Evolutionary conservation across 2,113 vertebrate species (phyloP).

Genomic region (Fregetta grallaria): DNA sequence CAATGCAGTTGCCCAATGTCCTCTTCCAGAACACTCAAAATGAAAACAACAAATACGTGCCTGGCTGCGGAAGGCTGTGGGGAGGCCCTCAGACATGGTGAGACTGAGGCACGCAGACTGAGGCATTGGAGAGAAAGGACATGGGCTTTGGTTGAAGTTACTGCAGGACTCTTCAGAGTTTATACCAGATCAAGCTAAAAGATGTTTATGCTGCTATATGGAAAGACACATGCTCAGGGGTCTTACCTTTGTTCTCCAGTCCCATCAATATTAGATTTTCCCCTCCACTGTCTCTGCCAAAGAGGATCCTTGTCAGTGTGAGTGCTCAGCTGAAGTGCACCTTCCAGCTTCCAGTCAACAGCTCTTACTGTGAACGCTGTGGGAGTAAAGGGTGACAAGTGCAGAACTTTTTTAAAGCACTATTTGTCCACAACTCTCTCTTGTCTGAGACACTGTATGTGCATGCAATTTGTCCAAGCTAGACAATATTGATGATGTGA

Average conservation of each 20-base stretch:
- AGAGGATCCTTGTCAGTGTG: not conserved
- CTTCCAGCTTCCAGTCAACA: not conserved
- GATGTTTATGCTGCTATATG: not conserved
- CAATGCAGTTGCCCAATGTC: not conserved
- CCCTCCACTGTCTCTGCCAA: not conserved
- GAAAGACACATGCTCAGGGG: not conserved
- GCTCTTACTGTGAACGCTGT: not conserved
- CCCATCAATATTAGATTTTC: not conserved
- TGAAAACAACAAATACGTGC: not conserved
- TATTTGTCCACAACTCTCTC: not conserved
- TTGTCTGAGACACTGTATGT: not conserved
- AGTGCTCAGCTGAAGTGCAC: not conserved
- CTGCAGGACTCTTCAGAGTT: not conserved
- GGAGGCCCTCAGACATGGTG: not conserved
- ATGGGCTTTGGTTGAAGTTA: fast-evolving
- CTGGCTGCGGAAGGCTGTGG: not conserved
- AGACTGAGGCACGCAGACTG: not conserved
- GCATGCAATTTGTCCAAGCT: fast-evolving
- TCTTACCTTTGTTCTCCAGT: not conserved
- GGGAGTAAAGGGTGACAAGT: not conserved
- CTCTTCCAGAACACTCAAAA: not conserved
- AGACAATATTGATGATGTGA: not conserved
- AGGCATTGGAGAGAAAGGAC: not conserved
- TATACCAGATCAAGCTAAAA: not conserved
- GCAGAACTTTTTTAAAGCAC: not conserved